Evolutionary conservation across 2,888 invertebrate species (phyloP), one percentile per base, ranked within the genome.

Genomic region (Cheilosia vernalis): DNA sequence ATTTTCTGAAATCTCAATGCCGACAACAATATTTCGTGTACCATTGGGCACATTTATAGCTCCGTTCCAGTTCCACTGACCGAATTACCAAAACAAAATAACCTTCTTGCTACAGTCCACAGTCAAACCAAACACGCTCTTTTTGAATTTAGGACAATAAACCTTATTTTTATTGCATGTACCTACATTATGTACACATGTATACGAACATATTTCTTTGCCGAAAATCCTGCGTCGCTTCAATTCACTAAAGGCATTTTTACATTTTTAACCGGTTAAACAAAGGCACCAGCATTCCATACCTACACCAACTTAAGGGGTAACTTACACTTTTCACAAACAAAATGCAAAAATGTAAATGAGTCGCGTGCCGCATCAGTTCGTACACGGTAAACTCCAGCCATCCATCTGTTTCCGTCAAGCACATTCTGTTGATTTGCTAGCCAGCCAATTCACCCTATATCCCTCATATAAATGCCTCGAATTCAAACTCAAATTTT

Each of bases 391-490:
- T 66, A 70, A 85, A 81, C 76, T 72, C 56, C 49, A 81, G 66
- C 76, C 76, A 85, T 81, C 81, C 70, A 77, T 72, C 53, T 67
- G 58, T 72, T 85, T 85, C 85, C 85, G 85, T 81, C 76, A 56
- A 76, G 81, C 33, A 69, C 47, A 66, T 85, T 77, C 66, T 72
- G 76, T 85, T 80, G 74, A 80, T 80, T 84, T 66, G 24, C 56
- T 63, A 69, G 42, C 56, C 56, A 49, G 19, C 37, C 9, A n/a
- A 27, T n/a, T 24, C 13, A 4, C n/a, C 40, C 19, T 4, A 24
- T 15, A 30, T 13, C 17, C n/a, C 24, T 19, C n/a, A 42, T 19
- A 30, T 56, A 56, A 74, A 58, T 58, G n/a, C 44, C 37, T 21
- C 19, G 51, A 63, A 67, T 60, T 73, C 69, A 60, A 63, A 80